Percentiles rank a stretch among this genome's conserved stretches.
phyloP scores from a whole-genome alignment of 2,888 invertebrate genomes.

The Drosophila atripex region DNA sequence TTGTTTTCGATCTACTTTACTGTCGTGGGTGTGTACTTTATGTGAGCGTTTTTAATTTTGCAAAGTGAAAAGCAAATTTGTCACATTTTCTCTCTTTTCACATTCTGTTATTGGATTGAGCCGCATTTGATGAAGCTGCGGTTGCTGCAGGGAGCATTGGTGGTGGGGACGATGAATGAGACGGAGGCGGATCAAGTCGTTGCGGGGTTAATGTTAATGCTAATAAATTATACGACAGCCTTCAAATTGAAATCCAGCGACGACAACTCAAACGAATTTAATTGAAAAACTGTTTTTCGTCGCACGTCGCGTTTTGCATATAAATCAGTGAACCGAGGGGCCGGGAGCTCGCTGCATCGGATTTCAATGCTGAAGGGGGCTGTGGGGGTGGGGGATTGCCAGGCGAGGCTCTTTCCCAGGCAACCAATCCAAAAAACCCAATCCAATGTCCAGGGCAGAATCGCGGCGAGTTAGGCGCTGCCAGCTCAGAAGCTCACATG shows the following conservation, averaged over 20 bases:
- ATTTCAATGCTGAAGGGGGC: neutral
- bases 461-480: constrained; percentile 50
- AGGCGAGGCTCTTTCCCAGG: constrained; percentile 31
- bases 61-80: constrained; percentile 77
- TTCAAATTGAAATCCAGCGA: constrained; percentile 75
- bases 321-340: constrained; percentile 61
- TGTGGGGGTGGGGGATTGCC: constrained; percentile 12
- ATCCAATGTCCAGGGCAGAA: constrained; percentile 48
- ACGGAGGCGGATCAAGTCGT: constrained; percentile 58
- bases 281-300: constrained; percentile 73
- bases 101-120: constrained; percentile 73
- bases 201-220: constrained; percentile 75
- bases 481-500: constrained; percentile 50
- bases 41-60: constrained; percentile 72
- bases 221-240: constrained; percentile 76
- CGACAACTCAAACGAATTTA: constrained; percentile 75
- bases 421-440: constrained; percentile 15
- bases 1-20: constrained; percentile 24
- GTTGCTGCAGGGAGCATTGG: constrained; percentile 17
- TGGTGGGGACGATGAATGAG: constrained; percentile 4
- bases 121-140: constrained; percentile 67
- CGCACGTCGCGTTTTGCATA: constrained; percentile 71
- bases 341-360: constrained; percentile 16
- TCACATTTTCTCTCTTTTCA: constrained; percentile 58
- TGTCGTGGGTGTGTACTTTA: constrained; percentile 45